phyloP scores from a whole-genome alignment of 2,888 invertebrate genomes.

The Lasiommata megera region DNA sequence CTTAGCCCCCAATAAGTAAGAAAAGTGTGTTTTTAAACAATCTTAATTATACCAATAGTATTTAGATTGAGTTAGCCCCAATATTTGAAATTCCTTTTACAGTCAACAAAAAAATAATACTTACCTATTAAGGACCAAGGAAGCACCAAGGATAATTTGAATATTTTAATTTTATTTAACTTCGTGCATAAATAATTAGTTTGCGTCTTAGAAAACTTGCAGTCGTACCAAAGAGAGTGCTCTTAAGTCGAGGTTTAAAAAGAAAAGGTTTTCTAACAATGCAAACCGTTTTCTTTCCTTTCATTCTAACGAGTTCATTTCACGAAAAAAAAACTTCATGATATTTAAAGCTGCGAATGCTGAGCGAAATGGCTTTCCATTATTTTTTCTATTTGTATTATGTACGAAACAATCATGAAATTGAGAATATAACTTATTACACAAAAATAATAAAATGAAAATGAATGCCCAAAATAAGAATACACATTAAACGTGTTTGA shows the following conservation, averaged over 20 bases:
- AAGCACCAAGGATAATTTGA: neutral
- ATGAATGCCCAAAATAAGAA: no score
- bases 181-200: slow-evolving; percentile 11
- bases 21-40: no score
- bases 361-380: neutral
- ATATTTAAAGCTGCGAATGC: neutral
- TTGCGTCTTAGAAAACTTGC: slow-evolving; percentile 10
- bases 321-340: slow-evolving; percentile 3
- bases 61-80: no score
- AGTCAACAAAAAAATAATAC: neutral
- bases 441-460: no score
- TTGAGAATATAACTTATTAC: no score
- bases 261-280: slow-evolving; percentile 14
- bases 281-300: slow-evolving; percentile 15
- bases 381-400: neutral
- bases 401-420: neutral
- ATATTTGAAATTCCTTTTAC: no score
- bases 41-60: no score
- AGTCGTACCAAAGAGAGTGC: slow-evolving; percentile 3
- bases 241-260: slow-evolving; percentile 7
- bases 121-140: neutral
- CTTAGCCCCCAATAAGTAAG: no score
- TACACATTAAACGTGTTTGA: no score
- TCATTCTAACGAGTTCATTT: slow-evolving; percentile 17
- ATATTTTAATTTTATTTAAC: neutral